Evolutionary conservation across 2,113 vertebrate species (phyloP).

Genomic region (Bombycilla garrulus): DNA sequence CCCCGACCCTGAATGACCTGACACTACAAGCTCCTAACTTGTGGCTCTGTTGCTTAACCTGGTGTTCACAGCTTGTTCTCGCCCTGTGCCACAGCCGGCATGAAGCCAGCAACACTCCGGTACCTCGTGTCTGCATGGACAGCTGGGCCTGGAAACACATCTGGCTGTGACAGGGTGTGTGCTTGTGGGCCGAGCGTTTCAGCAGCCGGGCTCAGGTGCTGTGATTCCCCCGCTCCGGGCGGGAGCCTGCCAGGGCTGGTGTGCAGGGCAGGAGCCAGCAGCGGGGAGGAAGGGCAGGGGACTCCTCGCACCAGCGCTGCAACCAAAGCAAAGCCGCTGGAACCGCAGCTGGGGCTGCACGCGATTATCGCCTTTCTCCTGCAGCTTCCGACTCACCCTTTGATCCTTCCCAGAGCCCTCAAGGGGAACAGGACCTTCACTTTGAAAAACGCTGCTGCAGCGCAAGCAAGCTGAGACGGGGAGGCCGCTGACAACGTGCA

Average conservation of each 20-base stretch:
- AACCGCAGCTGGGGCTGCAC: not conserved
- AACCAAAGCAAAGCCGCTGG: not conserved
- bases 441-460: not conserved
- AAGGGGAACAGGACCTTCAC: not conserved
- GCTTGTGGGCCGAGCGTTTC: not conserved
- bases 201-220: not conserved
- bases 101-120: not conserved
- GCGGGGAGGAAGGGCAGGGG: not conserved
- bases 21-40: not conserved
- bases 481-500: not conserved
- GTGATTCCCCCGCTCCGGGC: too few relatives aligned
- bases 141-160: not conserved
- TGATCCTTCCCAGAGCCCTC: not conserved
- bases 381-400: not conserved
- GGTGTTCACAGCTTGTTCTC: not conserved
- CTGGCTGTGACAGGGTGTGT: rapidly evolving
- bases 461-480: not conserved
- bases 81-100: not conserved
- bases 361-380: not conserved
- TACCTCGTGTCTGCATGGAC: not conserved
- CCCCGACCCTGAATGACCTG: not conserved
- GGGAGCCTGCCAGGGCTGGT: not conserved
- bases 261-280: not conserved
- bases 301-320: rapidly evolving
- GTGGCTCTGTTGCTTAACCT: not conserved